These are phyloP conservation scores for Hedychridium roseum DNA, from an alignment of 2,888 invertebrate species.

Conservation along the genomic window DNA sequence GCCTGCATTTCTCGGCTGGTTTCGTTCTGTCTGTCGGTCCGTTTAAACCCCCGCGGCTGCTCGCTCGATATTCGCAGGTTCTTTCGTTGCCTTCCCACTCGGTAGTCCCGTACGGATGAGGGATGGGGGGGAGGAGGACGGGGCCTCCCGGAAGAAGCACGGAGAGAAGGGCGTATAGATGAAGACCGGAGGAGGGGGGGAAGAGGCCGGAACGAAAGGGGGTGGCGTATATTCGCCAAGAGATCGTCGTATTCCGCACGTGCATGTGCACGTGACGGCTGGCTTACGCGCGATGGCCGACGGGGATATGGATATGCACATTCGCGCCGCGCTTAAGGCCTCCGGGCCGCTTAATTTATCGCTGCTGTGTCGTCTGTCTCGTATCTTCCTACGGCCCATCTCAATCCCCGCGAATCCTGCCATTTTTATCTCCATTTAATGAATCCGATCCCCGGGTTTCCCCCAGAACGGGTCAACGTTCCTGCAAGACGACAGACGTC, in stretches of 20 bases:
- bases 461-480: too few species aligned
- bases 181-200: not conserved
- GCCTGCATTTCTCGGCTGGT: conserved; percentile 26
- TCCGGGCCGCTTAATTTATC: conserved; percentile 36
- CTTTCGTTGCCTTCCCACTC: conserved; percentile 8
- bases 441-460: too few species aligned
- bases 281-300: conserved; percentile 9
- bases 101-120: conserved; percentile 15
- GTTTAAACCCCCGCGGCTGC: conserved; percentile 20
- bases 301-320: conserved; percentile 26
- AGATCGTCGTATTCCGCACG: too few species aligned
- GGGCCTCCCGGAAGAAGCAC: not conserved
- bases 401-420: not conserved
- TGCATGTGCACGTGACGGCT: conserved; percentile 14
- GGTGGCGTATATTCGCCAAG: too few species aligned
- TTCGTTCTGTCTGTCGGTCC: conserved; percentile 19
- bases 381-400: conserved; percentile 11
- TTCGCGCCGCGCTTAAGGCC: conserved; percentile 26
- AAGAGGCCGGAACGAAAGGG: not conserved
- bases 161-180: not conserved
- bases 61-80: conserved; percentile 24
- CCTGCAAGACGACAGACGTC: too few species aligned
- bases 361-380: conserved; percentile 11
- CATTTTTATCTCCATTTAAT: too few species aligned
- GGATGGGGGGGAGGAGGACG: conserved; percentile 11